Percentiles rank a stretch among this genome's conserved stretches.
Evolutionary conservation across 2,113 vertebrate species (phyloP).

Genomic region (Litocranius walleri): DNA sequence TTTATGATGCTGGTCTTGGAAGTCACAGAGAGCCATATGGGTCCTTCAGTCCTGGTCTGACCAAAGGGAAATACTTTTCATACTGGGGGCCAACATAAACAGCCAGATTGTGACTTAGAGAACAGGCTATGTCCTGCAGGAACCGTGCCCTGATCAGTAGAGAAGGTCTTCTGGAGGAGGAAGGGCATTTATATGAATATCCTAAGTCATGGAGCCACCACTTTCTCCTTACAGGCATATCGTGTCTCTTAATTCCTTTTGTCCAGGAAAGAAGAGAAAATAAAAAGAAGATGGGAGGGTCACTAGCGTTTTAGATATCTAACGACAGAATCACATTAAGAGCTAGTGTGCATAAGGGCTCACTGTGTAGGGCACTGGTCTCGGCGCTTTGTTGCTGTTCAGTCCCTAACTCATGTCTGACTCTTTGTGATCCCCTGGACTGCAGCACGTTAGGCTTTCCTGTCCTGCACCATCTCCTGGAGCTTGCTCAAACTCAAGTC

Average conservation of each 20-base stretch:
- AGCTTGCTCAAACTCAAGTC: background rate
- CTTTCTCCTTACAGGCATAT: background rate
- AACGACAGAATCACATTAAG: background rate
- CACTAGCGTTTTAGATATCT: background rate
- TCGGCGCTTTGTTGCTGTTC: background rate
- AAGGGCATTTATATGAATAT: background rate
- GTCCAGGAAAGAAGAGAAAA: background rate
- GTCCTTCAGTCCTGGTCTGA: background rate
- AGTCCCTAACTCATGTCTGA: background rate
- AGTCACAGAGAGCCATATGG: background rate
- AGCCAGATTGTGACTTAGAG: background rate
- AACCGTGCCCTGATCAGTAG: background rate
- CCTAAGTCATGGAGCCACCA: background rate
- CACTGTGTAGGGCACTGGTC: background rate
- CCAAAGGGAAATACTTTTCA: background rate
- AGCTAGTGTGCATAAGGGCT: background rate
- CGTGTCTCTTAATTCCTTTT: background rate
- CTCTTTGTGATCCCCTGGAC: background rate
- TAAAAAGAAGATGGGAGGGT: background rate
- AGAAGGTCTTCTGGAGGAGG: background rate
- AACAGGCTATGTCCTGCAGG: background rate
- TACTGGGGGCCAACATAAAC: background rate
- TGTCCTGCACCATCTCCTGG: background rate
- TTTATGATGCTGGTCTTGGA: background rate
- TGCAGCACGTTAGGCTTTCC: background rate